Evolutionary conservation across 2,113 vertebrate species (phyloP).

Genomic region (Muscicapa adusta): DNA sequence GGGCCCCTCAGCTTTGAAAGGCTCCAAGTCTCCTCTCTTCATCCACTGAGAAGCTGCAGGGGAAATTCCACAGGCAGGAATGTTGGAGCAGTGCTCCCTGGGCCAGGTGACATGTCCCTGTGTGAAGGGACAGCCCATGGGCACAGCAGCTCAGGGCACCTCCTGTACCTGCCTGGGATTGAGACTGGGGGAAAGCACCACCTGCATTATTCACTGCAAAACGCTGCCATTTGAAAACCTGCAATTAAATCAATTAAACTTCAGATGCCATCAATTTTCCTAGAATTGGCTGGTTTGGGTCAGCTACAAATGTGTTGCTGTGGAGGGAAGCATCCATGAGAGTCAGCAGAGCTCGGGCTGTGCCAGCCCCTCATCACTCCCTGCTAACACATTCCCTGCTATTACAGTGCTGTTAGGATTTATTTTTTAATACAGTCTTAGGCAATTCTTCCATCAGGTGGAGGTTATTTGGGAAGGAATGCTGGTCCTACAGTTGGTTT

Average conservation of each 20-base stretch:
- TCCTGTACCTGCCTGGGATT: rapidly evolving
- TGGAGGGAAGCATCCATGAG: neutral
- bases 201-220: neutral
- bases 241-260: neutral
- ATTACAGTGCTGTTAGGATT: rapidly evolving
- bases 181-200: rapidly evolving
- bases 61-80: neutral
- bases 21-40: neutral
- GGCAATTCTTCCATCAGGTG: neutral
- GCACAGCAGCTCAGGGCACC: neutral
- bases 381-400: rapidly evolving
- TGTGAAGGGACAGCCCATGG: rapidly evolving
- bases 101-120: neutral
- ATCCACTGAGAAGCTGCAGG: neutral
- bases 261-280: rapidly evolving
- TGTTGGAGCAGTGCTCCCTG: neutral
- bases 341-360: neutral
- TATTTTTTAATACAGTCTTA: neutral
- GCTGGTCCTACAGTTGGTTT: neutral
- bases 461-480: neutral
- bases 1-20: neutral
- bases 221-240: neutral
- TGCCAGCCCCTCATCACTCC: neutral
- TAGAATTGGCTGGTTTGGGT: neutral
- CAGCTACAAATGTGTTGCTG: neutral